A percentile compares a stretch with the other conserved stretches of the same genome.
These are phyloP conservation scores for Phyllotis vaccarum DNA, from an alignment of 2,797 vertebrate species.

Conservation along the genomic window DNA sequence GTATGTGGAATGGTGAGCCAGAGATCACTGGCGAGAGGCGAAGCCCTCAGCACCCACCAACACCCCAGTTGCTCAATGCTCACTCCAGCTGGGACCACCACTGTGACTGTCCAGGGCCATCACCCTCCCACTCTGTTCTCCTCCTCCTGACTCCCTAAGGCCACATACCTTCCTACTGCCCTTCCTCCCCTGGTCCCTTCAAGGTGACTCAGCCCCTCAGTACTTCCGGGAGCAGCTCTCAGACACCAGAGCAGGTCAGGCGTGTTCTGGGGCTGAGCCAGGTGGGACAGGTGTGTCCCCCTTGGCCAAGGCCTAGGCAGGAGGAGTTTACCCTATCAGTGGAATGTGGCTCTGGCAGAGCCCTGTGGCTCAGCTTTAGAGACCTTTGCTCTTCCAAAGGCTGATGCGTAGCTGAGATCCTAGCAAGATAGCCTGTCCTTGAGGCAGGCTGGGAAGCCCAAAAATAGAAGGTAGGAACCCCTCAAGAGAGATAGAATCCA, in stretches of 20 bases:
- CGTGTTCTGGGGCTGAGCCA: background rate
- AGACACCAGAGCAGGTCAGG: conserved; percentile 10
- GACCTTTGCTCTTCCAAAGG: background rate
- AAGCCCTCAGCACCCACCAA: background rate
- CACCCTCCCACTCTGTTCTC: background rate
- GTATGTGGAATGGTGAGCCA: no score
- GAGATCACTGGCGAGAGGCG: background rate
- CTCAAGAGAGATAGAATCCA: background rate
- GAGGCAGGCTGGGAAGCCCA: background rate
- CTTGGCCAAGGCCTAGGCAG: background rate
- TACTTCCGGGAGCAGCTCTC: background rate
- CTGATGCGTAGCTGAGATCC: background rate
- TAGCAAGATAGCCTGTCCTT: background rate
- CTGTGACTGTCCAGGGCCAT: background rate
- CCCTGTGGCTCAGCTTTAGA: background rate
- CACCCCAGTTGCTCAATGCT: background rate
- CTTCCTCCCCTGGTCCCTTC: background rate
- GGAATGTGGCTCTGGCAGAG: background rate
- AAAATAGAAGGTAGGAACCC: no score
- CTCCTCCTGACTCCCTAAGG: background rate
- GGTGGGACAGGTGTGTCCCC: background rate
- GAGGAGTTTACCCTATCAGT: background rate
- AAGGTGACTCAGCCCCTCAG: conserved; percentile 40
- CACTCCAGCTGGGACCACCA: background rate
- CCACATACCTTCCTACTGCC: background rate